phyloP scores from a whole-genome alignment of 2,888 invertebrate species.

The Pristionchus exspectatus region DNA sequence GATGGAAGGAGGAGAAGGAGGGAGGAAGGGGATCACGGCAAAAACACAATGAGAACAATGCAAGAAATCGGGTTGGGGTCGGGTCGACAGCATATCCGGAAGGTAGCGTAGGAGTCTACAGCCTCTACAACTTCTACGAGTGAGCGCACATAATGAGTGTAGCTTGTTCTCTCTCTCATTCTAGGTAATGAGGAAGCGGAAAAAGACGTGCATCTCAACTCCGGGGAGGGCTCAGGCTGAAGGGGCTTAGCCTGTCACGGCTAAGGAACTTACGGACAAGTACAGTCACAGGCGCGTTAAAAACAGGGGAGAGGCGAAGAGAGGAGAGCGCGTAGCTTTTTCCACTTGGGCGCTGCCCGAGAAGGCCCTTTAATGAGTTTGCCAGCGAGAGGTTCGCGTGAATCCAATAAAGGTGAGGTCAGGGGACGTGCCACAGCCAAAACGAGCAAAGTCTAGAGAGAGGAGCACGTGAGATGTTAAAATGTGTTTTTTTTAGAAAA shows the following conservation, averaged over 20 bases:
- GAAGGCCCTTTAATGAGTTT: slow-evolving; percentile 34
- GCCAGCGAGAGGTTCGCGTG: neutral
- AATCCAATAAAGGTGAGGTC: slow-evolving; percentile 42
- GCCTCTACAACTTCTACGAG: no score
- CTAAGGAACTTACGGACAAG: neutral
- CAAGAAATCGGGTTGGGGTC: neutral
- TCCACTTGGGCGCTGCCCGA: neutral
- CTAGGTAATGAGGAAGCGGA: neutral
- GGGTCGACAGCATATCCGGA: neutral
- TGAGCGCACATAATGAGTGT: no score
- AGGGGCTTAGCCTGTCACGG: neutral
- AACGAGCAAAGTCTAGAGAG: neutral
- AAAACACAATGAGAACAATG: neutral
- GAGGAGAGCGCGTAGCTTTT: neutral
- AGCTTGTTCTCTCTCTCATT: neutral
- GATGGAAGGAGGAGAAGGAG: neutral
- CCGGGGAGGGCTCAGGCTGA: neutral
- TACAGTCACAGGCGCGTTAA: neutral
- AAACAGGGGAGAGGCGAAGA: neutral
- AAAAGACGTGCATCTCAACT: slow-evolving; percentile 10
- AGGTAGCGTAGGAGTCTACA: neutral
- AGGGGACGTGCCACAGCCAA: neutral
- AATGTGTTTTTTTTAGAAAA: no score
- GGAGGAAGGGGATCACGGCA: neutral
- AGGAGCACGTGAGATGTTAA: neutral